Evolutionary conservation across 2,888 invertebrate genomes (phyloP), one percentile per base, ranked within the genome.

Genomic region (Phaedon cochleariae): DNA sequence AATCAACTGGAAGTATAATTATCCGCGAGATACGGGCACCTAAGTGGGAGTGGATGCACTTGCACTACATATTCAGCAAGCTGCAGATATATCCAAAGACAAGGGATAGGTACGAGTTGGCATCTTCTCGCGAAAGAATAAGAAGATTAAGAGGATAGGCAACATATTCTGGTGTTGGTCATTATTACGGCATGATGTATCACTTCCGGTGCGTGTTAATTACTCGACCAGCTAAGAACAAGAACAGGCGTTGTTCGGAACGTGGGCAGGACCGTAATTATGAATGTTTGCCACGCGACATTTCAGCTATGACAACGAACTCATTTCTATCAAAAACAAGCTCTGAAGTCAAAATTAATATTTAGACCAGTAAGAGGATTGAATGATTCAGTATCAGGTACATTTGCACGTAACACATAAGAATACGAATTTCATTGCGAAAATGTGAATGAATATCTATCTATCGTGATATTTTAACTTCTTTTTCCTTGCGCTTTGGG

Each of bases 141-240:
- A 71, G 72, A 72, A 70, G 69, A 75, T 67, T 67, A 69, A 71
- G 70, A 72, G 69, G 61, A 71, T 64, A 67, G 65, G 63, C 68
- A 70, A 75, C 77, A 81, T 81, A 81, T 82, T 81, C 81, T 79
- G 77, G 79, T 80, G 81, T 80, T 80, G 82, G 82, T 82, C 82
- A 82, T 82, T 82, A 82, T 83, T 82, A 81, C 81, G 77, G 78
- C 81, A 82, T 83, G 83, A 83, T 81, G 77, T 81, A 83, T 83
- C 82, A 80, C 81, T 83, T 83, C 83, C 83, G 82, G 82, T 80
- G 81, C 76, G 78, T 77, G 79, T 81, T 82, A 82, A 82, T 82
- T 82, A 79, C 81, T 79, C 75, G 77, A 73, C 78, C 78, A 75
- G 77, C 76, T 66, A 68, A 77, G 79, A 79, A 79, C 79, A 79